Conservation (phyloP, 2,113 vertebrate species). For the Myrmecophaga tridactyla region DNA sequence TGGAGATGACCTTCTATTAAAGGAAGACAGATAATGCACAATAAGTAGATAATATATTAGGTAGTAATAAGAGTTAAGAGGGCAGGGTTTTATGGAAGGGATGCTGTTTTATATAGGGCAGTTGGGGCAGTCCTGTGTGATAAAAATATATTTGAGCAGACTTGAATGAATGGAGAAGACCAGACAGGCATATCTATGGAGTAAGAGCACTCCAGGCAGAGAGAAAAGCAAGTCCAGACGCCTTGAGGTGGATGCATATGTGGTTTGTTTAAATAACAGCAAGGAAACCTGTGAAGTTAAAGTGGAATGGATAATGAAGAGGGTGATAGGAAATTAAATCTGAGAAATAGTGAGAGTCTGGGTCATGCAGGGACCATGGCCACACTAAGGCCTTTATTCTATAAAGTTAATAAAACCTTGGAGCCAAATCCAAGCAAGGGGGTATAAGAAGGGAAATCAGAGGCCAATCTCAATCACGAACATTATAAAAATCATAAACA, state of each 20-base stretch:
- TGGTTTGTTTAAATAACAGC: neutral
- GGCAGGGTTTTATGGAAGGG: neutral
- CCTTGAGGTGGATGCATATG: neutral
- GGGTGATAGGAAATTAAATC: neutral
- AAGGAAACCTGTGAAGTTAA: neutral
- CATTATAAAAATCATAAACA: neutral
- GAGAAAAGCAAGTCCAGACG: neutral
- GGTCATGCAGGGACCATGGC: no score
- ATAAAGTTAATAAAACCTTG: neutral
- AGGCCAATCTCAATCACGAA: neutral
- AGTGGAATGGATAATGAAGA: neutral
- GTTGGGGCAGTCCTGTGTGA: neutral
- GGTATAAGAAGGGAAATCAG: neutral
- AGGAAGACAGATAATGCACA: neutral
- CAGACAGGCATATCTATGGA: neutral
- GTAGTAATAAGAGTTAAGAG: neutral
- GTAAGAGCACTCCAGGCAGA: neutral
- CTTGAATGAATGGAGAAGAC: neutral
- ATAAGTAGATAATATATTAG: neutral
- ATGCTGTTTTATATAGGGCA: neutral
- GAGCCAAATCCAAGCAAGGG: neutral
- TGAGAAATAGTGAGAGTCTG: neutral
- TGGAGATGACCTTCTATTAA: neutral
- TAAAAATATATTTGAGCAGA: neutral
- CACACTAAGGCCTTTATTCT: neutral